Conservation (phyloP, 2,888 invertebrate genomes). For the Formica aserva region DNA sequence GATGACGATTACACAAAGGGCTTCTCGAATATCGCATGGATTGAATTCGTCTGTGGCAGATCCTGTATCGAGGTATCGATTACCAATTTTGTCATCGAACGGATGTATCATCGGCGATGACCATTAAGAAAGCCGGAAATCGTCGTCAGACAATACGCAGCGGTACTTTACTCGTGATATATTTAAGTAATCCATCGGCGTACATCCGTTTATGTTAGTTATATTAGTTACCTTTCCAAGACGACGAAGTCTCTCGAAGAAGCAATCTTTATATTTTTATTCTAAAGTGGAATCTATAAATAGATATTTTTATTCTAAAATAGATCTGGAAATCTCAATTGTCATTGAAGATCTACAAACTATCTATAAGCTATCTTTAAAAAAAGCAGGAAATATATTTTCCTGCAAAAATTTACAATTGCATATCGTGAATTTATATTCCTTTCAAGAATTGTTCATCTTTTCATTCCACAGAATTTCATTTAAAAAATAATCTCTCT, state of each 20-base stretch:
- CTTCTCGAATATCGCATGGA: slow-evolving; percentile 18
- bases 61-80: slow-evolving; percentile 55
- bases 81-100: slow-evolving; percentile 66
- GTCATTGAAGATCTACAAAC: background rate
- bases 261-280: background rate
- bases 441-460: background rate
- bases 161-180: slow-evolving; percentile 64
- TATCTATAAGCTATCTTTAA: background rate
- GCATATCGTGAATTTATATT: background rate
- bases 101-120: slow-evolving; percentile 64
- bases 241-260: slow-evolving; percentile 26
- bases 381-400: slow-evolving; percentile 15
- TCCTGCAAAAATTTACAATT: background rate
- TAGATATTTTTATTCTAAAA: background rate
- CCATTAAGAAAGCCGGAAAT: slow-evolving; percentile 70
- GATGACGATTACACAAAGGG: slow-evolving; percentile 15
- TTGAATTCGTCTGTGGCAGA: slow-evolving; percentile 2
- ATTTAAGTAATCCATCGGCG: background rate
- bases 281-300: slow-evolving; percentile 17
- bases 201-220: background rate
- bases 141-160: slow-evolving; percentile 63
- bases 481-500: background rate
- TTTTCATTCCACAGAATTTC: background rate
- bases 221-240: background rate
- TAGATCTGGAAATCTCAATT: background rate